phyloP scores from a whole-genome alignment of 1,140 invertebrate species.

The Melipona quadrifasciata region DNA sequence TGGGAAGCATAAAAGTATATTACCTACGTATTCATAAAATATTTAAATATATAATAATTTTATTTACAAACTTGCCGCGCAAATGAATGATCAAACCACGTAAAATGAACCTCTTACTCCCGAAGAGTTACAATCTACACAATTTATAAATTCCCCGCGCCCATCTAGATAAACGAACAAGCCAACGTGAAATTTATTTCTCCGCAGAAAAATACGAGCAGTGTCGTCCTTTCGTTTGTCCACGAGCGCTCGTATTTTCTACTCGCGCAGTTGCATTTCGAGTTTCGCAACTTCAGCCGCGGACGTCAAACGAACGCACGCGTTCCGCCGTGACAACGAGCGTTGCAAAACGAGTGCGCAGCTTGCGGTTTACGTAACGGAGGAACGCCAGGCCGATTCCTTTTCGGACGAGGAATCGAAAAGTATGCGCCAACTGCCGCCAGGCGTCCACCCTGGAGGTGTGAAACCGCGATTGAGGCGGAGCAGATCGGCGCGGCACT shows the following conservation, averaged over 20 bases:
- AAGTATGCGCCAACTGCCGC: constrained; percentile 4
- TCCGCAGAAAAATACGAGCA: neutral
- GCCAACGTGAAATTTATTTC: neutral
- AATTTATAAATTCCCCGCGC: neutral
- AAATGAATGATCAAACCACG: no score
- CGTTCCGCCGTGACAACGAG: neutral
- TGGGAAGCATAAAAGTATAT: no score
- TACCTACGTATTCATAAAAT: no score
- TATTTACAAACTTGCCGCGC: no score
- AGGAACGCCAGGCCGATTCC: neutral
- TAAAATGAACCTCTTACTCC: no score
- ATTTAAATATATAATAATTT: no score
- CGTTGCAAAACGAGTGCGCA: neutral
- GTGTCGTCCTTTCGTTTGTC: no score
- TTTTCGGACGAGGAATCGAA: constrained; percentile 29
- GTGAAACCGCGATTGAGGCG: constrained; percentile 39
- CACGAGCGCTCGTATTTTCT: no score
- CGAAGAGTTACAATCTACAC: neutral
- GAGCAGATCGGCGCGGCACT: neutral
- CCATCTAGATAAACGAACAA: neutral
- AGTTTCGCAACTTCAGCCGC: no score
- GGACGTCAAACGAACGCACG: neutral
- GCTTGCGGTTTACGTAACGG: constrained; percentile 7
- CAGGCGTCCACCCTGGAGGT: constrained; percentile 2
- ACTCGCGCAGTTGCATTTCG: no score